Evolutionary conservation across 2,797 vertebrate genomes (phyloP), one percentile per base, ranked within the genome.

Genomic region (Rhynchotus rufescens): DNA sequence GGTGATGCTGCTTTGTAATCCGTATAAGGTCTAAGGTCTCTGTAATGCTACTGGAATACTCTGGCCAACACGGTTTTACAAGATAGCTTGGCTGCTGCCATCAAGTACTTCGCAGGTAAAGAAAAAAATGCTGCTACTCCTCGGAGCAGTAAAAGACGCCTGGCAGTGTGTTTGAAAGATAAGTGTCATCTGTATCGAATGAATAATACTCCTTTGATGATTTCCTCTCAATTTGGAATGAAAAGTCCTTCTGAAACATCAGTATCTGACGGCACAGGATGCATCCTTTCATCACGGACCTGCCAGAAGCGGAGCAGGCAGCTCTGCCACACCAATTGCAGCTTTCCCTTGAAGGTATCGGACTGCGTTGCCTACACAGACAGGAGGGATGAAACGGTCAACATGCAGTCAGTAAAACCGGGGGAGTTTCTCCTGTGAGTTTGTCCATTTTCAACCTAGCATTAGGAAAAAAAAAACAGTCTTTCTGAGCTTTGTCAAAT

Each of bases 1-100:
- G 3, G 45, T 2, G 25, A 15, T 5, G 5, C 23, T 26, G 11
- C 38, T 28, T 25, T 32, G 38, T 40, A 40, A 40, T 40, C 38
- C 9, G 38, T 40, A 10, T 51, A 11, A 10, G 22, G 62, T 25
- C 44, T 10, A 0, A 28, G 9, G 34, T 6, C 42, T 6, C 32
- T 28, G 0, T 34, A 14, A 10, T 5, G 7, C 36, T 49, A 1
- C 4, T 5, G 30, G 8, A 14, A 14, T 1, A 5, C 19, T 32
- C 51, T 4, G 9, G 16, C 10, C 26, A 30, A 57, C 7, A 0
- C 4, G 5, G 28, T 66, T 73, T 34, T 21, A 15, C 42, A 6
- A 3, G 23, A 2, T 25, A 11, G 10, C 28, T 1, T 4, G 12
- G 26, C 15, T 12, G 0, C 3, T n/a, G 47, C 57, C 15, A 2